phyloP scores from a whole-genome alignment of 2,888 invertebrate genomes.

The Branchipolynoe longqiensis region DNA sequence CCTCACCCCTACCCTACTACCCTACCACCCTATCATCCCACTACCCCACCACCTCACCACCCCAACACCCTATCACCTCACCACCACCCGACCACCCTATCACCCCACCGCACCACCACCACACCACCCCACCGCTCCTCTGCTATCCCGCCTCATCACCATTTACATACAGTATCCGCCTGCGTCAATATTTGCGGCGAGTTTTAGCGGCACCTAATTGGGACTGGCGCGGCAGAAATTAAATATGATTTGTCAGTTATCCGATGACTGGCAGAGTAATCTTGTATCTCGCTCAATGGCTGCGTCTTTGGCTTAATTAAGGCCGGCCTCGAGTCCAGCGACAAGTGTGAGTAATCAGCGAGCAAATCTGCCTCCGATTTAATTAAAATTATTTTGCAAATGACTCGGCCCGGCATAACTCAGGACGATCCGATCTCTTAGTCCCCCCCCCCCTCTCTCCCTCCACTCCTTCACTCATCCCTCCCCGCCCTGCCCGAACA shows the following conservation, averaged over 20 bases:
- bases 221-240: conserved; percentile 47
- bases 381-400: conserved; percentile 54
- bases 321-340: not conserved
- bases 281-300: conserved; percentile 42
- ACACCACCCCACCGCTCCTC: not conserved
- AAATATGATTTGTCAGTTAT: conserved; percentile 55
- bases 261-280: conserved; percentile 49
- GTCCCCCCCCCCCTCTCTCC: not conserved
- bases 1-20: too few relatives aligned
- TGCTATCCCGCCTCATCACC: not conserved
- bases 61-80: too few relatives aligned
- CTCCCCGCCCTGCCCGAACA: not conserved
- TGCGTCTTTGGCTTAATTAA: conserved; percentile 46
- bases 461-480: not conserved
- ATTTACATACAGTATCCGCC: conserved; percentile 39
- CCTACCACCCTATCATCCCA: too few relatives aligned
- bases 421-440: conserved; percentile 46
- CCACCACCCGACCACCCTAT: too few relatives aligned
- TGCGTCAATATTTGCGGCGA: conserved; percentile 30
- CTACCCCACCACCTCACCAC: too few relatives aligned
- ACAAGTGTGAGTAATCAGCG: conserved; percentile 57
- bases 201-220: conserved; percentile 45
- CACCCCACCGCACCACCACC: too few relatives aligned
- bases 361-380: conserved; percentile 44
- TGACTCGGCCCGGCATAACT: conserved; percentile 49